A percentile compares a stretch with the other conserved stretches of the same genome.
phyloP scores from a whole-genome alignment of 2,888 invertebrate genomes.

The Habrosyne pyritoides region DNA sequence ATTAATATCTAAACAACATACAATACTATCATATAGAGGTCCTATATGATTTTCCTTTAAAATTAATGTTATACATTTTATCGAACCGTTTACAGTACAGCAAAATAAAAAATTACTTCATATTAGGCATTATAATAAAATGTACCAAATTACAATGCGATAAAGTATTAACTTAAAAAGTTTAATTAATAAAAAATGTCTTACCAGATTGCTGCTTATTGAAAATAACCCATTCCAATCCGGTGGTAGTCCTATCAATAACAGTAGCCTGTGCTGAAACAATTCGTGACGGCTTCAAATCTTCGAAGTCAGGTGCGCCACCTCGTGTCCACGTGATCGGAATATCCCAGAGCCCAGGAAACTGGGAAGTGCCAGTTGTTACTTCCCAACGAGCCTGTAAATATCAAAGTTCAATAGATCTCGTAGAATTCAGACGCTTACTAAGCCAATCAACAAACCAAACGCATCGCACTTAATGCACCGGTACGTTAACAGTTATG shows the following conservation, averaged over 20 bases:
- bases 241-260: conserved; percentile 53
- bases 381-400: conserved; percentile 68
- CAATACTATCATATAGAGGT: too few relatives aligned
- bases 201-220: conserved; percentile 85
- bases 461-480: too few relatives aligned
- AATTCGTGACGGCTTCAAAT: conserved; percentile 66
- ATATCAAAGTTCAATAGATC: not conserved
- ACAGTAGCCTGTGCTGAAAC: conserved; percentile 40
- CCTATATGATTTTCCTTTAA: too few relatives aligned
- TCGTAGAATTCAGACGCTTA: not conserved
- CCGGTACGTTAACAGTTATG: too few relatives aligned
- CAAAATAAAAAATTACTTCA: too few relatives aligned
- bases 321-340: conserved; percentile 76
- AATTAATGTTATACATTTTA: too few relatives aligned
- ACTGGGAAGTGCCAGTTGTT: conserved; percentile 45
- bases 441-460: too few relatives aligned
- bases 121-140: too few relatives aligned
- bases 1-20: too few relatives aligned
- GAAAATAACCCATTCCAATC: conserved; percentile 84
- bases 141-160: too few relatives aligned
- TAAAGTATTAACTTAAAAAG: not conserved
- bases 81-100: too few relatives aligned
- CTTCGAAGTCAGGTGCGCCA: conserved; percentile 60
- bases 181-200: conserved; percentile 11
- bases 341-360: conserved; percentile 58